Conservation (phyloP, 1,140 invertebrate genomes). For the Pogonognathellus flavescens region DNA sequence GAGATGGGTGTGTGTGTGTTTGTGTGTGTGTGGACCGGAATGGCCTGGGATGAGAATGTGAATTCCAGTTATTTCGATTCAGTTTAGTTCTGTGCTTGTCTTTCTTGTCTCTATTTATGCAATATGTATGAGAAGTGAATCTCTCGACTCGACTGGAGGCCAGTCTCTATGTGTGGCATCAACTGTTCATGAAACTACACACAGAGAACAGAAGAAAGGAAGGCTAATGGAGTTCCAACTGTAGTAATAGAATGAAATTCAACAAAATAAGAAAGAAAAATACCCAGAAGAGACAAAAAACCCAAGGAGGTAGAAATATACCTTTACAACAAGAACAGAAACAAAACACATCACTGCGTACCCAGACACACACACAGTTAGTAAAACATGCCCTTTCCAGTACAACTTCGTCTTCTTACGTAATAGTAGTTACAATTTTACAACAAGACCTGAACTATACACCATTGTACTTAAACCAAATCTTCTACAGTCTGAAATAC, state of each 20-base stretch:
- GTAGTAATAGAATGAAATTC: conserved; percentile 30
- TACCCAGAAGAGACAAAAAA: conserved; percentile 17
- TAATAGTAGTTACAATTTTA: conserved; percentile 39
- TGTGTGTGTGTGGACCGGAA: not conserved
- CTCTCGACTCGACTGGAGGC: conserved; percentile 44
- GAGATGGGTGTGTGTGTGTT: not conserved
- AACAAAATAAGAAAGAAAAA: conserved; percentile 32
- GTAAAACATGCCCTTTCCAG: not conserved
- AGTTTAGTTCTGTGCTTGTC: conserved; percentile 35
- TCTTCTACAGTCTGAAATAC: no score
- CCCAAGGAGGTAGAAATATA: not conserved
- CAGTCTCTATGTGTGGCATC: conserved; percentile 37
- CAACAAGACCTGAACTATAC: no score
- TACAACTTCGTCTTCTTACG: not conserved
- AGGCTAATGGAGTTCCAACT: conserved; percentile 31
- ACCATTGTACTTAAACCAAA: no score
- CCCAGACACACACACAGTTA: conserved; percentile 5
- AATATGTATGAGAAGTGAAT: conserved; percentile 51
- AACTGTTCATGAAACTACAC: conserved; percentile 18
- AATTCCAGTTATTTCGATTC: conserved; percentile 46
- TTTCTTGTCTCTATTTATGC: conserved; percentile 50
- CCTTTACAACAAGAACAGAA: not conserved
- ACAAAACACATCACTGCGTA: not conserved
- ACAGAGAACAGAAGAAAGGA: conserved; percentile 24
- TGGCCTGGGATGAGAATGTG: conserved; percentile 36